Percentiles rank a stretch among this genome's conserved stretches.
Conservation (phyloP, 53 echinoderm and acorn worm genomes). For the Paelopatides confundens region DNA sequence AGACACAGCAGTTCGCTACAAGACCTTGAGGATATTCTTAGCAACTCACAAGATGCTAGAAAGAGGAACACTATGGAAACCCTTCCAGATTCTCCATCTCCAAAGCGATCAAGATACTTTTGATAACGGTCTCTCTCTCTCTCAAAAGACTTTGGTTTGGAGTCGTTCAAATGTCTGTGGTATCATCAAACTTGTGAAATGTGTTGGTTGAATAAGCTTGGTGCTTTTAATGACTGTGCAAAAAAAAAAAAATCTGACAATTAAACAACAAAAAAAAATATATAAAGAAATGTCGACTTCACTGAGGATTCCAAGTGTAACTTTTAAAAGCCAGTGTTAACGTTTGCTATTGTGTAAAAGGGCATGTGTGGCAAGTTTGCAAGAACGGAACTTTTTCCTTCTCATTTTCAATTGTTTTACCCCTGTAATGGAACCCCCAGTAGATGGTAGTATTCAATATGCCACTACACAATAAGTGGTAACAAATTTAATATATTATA, state of each 20-base stretch:
- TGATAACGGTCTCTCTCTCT: constrained; percentile 40
- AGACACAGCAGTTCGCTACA: constrained; percentile 71
- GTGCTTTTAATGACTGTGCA: background rate
- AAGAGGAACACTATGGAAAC: constrained; percentile 83
- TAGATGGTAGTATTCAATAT: no score
- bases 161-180: background rate
- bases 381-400: no score
- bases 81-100: constrained; percentile 89
- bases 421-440: no score
- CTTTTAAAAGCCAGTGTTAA: no score
- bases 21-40: constrained; percentile 93
- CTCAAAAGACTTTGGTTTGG: background rate
- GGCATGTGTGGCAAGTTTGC: no score
- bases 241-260: background rate
- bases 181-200: background rate
- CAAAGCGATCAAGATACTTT: constrained; percentile 88
- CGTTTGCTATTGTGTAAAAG: no score
- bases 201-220: background rate
- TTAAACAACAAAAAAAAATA: no score
- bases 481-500: no score
- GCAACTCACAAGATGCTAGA: constrained; percentile 75
- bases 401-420: no score
- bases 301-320: no score
- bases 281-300: no score
- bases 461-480: no score